Evolutionary conservation across 2,797 vertebrate species (phyloP).

Genomic region (Trachops cirrhosus): DNA sequence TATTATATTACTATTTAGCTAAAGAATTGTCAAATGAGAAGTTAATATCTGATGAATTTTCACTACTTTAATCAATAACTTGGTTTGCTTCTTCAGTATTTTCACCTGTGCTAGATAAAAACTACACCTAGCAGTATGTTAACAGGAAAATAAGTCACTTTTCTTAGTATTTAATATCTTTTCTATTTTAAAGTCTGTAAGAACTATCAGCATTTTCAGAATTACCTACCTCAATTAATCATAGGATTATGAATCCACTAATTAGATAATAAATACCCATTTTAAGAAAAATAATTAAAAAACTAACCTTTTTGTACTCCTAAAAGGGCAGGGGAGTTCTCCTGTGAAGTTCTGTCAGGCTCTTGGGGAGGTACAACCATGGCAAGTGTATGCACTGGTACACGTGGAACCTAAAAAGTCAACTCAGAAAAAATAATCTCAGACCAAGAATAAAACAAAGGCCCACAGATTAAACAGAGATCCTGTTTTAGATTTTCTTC

Average conservation of each 20-base stretch:
- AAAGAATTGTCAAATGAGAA: constrained; percentile 45
- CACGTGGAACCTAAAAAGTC: constrained; percentile 93
- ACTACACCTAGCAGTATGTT: neutral
- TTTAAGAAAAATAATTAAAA: constrained; percentile 61
- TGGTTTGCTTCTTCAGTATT: constrained; percentile 23
- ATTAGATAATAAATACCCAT: neutral
- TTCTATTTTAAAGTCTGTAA: constrained; percentile 24
- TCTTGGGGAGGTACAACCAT: constrained; percentile 99
- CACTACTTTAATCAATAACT: constrained; percentile 16
- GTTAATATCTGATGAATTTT: neutral
- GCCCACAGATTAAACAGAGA: neutral
- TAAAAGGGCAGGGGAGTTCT: constrained; percentile 89
- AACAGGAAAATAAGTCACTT: constrained; percentile 35
- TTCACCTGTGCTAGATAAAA: constrained; percentile 33
- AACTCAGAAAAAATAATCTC: constrained; percentile 75
- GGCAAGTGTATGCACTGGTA: constrained; percentile 97
- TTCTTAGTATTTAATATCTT: neutral
- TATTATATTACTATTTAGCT: constrained; percentile 11
- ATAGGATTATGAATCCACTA: constrained; percentile 1
- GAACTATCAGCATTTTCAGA: constrained; percentile 44
- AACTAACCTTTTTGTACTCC: constrained; percentile 95
- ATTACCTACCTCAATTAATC: constrained; percentile 45
- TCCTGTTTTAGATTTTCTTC: constrained; percentile 19
- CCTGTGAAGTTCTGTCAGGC: constrained; percentile 95
- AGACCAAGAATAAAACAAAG: constrained; percentile 54